These are phyloP conservation scores for Patella depressa DNA, from an alignment of 2,888 invertebrate genomes.

Conservation along the genomic window DNA sequence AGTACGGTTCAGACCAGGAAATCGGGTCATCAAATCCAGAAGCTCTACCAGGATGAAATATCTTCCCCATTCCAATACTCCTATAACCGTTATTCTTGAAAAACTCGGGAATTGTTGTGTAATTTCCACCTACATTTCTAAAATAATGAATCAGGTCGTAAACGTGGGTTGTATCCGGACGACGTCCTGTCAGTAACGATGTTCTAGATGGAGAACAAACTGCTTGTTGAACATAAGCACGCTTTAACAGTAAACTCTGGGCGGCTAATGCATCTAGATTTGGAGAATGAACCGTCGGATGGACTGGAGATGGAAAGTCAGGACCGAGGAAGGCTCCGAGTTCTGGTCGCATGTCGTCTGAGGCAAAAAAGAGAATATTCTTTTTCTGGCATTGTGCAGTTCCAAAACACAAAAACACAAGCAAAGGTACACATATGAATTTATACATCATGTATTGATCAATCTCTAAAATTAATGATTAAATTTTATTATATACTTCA, in stretches of 20 bases:
- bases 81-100: constrained; percentile 42
- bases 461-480: too few relatives aligned
- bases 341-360: constrained; percentile 40
- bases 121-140: constrained; percentile 37
- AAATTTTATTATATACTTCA: too few relatives aligned
- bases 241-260: constrained; percentile 30
- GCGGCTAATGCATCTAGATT: constrained; percentile 32
- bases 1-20: constrained; percentile 22
- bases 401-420: background rate
- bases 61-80: constrained; percentile 38
- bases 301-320: constrained; percentile 23
- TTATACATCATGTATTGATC: too few relatives aligned
- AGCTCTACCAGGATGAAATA: constrained; percentile 26
- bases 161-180: constrained; percentile 43
- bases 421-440: background rate
- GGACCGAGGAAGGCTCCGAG: constrained; percentile 21
- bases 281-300: constrained; percentile 35
- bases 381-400: constrained; percentile 4
- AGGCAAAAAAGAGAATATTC: constrained; percentile 39
- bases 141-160: constrained; percentile 39
- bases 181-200: constrained; percentile 36
- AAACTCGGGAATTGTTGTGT: constrained; percentile 43
- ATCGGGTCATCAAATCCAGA: constrained; percentile 13
- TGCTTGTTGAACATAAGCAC: constrained; percentile 34
- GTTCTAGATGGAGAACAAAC: constrained; percentile 32